Evolutionary conservation across 2,888 invertebrate species (phyloP), one percentile per base, ranked within the genome.

Genomic region (Alviniconcha strummeri): DNA sequence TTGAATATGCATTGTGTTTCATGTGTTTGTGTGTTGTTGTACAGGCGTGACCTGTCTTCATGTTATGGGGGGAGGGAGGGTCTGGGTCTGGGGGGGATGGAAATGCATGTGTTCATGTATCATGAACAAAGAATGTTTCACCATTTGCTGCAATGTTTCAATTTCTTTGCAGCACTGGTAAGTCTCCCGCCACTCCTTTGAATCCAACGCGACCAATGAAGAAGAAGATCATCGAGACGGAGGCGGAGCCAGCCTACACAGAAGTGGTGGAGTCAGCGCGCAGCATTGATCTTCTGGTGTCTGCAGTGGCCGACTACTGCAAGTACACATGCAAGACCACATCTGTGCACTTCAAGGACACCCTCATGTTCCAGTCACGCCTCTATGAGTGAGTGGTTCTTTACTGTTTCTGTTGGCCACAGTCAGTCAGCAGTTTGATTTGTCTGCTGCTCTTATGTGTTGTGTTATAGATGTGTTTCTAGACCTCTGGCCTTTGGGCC

Each of bases 341-440:
- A n/a, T 86, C 86, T 9, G 88, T 94, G 64, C 87, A 89, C 86
- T 94, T 93, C 90, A 90, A 91, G 82, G 93, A 93, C 83, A 94
- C 94, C 0, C 91, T 93, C 64, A 93, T 94, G 92, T 93, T 94
- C 88, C 93, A 94, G 90, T 93, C 93, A 1, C 87, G 94, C 85
- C 89, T 92, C 0, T 93, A 90, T 88, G 92, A 93, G 94, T 94
- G 88, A 91, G 92, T 91, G 15, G 36, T 13, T 60, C 78, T 78
- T 78, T 52, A 57, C 7, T 52, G 11, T 78, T 36, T 19, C 15
- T 60, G 5, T 55, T 55, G n/a, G 19, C 13, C 19, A 74, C 15
- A 19, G 74, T 74, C n/a, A 17, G 13, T 15, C 19, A 74, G 19
- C 11, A 36, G 36, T 74, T 19, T n/a, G 19, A 36, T 13, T 19